Base-by-base conservation (phyloP, 2,888 invertebrate genomes). In the Mesorhabditis sp. region DNA sequence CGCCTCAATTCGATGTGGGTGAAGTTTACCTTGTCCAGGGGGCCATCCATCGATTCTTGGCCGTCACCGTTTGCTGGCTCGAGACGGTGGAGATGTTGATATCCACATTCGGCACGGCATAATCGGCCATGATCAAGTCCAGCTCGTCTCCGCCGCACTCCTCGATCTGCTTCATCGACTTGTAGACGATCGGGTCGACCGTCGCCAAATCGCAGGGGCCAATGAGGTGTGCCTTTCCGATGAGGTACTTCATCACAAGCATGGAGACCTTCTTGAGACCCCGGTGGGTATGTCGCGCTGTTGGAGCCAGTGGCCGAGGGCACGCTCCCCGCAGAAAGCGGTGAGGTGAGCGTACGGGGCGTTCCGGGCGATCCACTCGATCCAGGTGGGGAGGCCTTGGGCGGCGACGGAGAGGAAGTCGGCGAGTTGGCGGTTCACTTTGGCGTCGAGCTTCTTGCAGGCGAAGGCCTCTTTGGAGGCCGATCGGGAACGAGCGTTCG, bases 401-500 rank as follows among this genome's bases (percentile, higher is more conserved):
- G 97, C 89, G 94, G 97, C 95, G 76, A 97, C 95, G 5, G 96
- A 95, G 72, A 98, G 89, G 5, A 97, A 96, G 88, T 98, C 97
- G 88, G 97, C 96, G 65, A 98, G 89, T 87, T 98, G 97, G 66
- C 97, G 90, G 86, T 93, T 94, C 4, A 96, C 96, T 89, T 98
- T 98, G 68, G 96, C 96, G 50, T 95, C 93, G 78, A 95, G 90
- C 89, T 93, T 98, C 79, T 74, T 69, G 41, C 78, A 83, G 45
- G 74, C 69, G 71, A 82, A 81, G 44, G 70, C 68, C n/a, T 50
- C 58, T 50, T 50, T 65, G 64, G 69, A n/a, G 7, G 58, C 28
- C 58, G n/a, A 50, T 50, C 58, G 58, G n/a, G 58, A 50, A 50
- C 1, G 58, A n/a, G n/a, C n/a, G 58, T n/a, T 50, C 58, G n/a